A percentile compares a stretch with the other conserved stretches of the same genome.
Evolutionary conservation across 1,140 invertebrate genomes (phyloP).

Genomic region (Aleiodes sp.): DNA sequence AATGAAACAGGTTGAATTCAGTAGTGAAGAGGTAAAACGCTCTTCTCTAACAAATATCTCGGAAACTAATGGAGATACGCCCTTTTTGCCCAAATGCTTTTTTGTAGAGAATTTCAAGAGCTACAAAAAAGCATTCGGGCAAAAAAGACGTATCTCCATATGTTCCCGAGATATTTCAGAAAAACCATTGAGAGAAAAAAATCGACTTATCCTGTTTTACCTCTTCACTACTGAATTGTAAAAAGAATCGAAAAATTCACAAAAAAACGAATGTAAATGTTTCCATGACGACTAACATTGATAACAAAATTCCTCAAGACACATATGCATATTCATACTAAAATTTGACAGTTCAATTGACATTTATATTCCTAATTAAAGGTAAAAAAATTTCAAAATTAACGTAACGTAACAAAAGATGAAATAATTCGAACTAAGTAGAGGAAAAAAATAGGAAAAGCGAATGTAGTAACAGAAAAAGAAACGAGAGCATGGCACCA

Average conservation of each 20-base stretch:
- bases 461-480: not conserved
- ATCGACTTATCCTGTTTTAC: too few species aligned
- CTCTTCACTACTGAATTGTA: too few species aligned
- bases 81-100: too few species aligned
- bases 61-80: too few species aligned
- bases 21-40: too few species aligned
- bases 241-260: not conserved
- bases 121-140: too few species aligned
- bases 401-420: not conserved
- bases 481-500: conserved; percentile 23
- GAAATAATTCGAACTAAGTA: not conserved
- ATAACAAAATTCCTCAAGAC: not conserved
- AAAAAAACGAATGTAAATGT: not conserved
- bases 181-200: too few species aligned
- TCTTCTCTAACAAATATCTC: too few species aligned
- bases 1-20: too few species aligned
- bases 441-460: not conserved
- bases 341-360: not conserved
- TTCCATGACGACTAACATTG: conserved; percentile 1
- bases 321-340: conserved; percentile 2
- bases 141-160: too few species aligned
- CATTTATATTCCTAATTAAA: not conserved
- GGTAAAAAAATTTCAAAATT: conserved; percentile 9
- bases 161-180: too few species aligned
- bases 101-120: too few species aligned